Conservation (phyloP, 2,797 vertebrate species). For the Melanotaenia maccullochi region DNA sequence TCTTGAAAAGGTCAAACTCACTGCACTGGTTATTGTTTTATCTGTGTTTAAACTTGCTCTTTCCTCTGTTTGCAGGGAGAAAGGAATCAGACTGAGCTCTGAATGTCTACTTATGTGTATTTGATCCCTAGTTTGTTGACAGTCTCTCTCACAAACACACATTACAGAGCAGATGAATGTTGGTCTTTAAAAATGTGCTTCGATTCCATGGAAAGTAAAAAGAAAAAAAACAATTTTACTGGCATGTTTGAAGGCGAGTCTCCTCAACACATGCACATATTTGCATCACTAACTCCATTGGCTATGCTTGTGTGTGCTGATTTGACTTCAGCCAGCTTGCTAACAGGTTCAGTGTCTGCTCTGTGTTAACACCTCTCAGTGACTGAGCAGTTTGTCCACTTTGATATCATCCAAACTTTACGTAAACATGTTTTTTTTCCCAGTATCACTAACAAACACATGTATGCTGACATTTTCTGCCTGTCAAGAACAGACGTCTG, state of each 20-base stretch:
- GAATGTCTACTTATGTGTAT: slow-evolving; percentile 49
- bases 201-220: background rate
- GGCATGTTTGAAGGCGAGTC: slow-evolving; percentile 13
- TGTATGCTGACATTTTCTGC: slow-evolving; percentile 41
- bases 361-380: slow-evolving; percentile 33
- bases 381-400: slow-evolving; percentile 25
- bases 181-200: background rate
- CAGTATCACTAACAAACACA: slow-evolving; percentile 5
- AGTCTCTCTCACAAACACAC: background rate
- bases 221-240: slow-evolving; percentile 6
- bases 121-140: slow-evolving; percentile 33
- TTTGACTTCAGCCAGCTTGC: slow-evolving; percentile 14
- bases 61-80: slow-evolving; percentile 27
- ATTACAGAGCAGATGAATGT: slow-evolving; percentile 18
- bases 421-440: slow-evolving; percentile 42
- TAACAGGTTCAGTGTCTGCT: slow-evolving; percentile 31
- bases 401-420: slow-evolving; percentile 20
- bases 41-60: slow-evolving; percentile 37
- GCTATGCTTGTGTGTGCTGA: slow-evolving; percentile 27
- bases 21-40: slow-evolving; percentile 52
- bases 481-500: slow-evolving; percentile 18
- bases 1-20: slow-evolving; percentile 36
- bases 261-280: background rate
- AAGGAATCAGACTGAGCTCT: slow-evolving; percentile 19
- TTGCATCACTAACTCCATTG: background rate